phyloP scores from a whole-genome alignment of 2,113 vertebrate genomes.

The Gymnocephalus cernua region DNA sequence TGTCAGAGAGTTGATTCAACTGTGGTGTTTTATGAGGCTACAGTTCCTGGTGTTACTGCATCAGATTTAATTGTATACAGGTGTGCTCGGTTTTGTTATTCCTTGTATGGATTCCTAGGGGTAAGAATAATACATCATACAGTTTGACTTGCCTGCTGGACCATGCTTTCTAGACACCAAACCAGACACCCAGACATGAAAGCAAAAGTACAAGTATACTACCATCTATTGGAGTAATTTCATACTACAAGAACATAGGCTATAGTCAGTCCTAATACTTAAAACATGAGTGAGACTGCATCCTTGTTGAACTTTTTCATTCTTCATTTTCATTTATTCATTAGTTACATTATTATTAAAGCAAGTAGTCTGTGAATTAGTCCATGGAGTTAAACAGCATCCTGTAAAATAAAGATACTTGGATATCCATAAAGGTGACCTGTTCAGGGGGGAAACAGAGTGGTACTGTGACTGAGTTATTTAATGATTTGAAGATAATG shows the following conservation, averaged over 20 bases:
- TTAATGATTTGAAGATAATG: neutral
- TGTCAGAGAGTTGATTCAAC: neutral
- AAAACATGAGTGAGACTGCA: neutral
- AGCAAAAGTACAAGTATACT: slow-evolving; percentile 14
- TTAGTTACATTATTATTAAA: neutral
- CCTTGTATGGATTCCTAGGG: slow-evolving; percentile 8
- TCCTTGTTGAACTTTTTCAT: neutral
- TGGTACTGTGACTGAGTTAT: neutral
- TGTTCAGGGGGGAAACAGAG: neutral
- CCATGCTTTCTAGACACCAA: slow-evolving; percentile 55
- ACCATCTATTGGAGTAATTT: slow-evolving; percentile 63
- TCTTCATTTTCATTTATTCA: neutral
- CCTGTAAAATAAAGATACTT: neutral
- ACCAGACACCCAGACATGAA: slow-evolving; percentile 15
- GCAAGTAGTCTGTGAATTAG: neutral
- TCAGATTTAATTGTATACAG: neutral
- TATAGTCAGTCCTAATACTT: neutral
- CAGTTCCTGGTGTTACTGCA: neutral
- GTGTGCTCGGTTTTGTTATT: slow-evolving; percentile 27
- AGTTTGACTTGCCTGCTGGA: slow-evolving; percentile 21
- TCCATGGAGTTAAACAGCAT: neutral
- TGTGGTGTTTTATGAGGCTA: neutral
- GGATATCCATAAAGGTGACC: neutral
- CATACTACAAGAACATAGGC: slow-evolving; percentile 32
- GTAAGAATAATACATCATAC: slow-evolving; percentile 1